Evolutionary conservation across 1,140 invertebrate species (phyloP).

Genomic region (Scylla paramamosain): DNA sequence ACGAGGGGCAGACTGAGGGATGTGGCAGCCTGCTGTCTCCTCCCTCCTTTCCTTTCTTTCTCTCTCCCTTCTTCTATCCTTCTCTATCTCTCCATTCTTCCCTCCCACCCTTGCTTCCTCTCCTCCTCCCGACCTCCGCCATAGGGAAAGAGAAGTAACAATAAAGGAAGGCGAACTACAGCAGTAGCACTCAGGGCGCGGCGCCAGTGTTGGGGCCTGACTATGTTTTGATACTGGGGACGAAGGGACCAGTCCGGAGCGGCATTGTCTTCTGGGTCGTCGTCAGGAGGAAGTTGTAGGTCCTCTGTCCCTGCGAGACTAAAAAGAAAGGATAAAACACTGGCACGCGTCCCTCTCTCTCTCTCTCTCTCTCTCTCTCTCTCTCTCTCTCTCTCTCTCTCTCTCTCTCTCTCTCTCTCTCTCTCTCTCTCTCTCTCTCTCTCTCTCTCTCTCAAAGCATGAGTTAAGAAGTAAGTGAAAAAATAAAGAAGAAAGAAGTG

Average conservation of each 20-base stretch:
- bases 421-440: too few species aligned
- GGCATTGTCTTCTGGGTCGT: background rate
- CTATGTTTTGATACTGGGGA: background rate
- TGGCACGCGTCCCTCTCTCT: too few species aligned
- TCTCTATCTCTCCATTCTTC: background rate
- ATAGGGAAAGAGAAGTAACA: background rate
- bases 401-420: too few species aligned
- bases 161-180: background rate
- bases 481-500: background rate
- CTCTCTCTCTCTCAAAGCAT: background rate
- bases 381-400: too few species aligned
- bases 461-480: too few species aligned
- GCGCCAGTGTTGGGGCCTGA: background rate
- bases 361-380: too few species aligned
- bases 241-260: background rate
- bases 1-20: background rate
- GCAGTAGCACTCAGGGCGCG: background rate
- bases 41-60: background rate
- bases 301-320: background rate
- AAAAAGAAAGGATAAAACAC: background rate
- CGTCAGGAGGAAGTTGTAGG: constrained; percentile 18
- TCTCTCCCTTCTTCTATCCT: background rate
- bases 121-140: background rate
- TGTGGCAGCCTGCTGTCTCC: background rate
- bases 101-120: too few species aligned